phyloP scores from a whole-genome alignment of 2,113 vertebrate genomes.

The Tragelaphus strepsiceros region DNA sequence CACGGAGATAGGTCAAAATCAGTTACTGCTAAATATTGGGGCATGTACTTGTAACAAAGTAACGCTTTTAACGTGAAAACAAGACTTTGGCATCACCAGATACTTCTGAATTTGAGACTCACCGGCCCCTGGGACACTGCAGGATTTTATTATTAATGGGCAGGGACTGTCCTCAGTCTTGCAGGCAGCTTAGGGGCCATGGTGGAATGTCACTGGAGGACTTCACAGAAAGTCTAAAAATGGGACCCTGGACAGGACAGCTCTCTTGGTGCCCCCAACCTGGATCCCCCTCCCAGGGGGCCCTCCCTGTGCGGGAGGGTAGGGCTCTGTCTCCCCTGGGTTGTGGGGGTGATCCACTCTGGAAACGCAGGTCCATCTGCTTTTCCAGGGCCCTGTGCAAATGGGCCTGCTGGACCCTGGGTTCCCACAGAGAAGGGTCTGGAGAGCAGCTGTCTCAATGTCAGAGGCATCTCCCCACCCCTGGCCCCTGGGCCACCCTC shows the following conservation, averaged over 20 bases:
- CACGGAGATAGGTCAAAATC: neutral
- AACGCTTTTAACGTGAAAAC: neutral
- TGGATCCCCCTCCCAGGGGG: no score
- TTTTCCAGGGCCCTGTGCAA: neutral
- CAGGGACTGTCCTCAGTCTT: neutral
- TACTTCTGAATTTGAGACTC: neutral
- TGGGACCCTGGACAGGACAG: neutral
- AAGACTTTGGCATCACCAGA: neutral
- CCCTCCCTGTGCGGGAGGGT: no score
- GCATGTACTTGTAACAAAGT: neutral
- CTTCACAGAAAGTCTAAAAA: neutral
- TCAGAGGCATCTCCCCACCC: neutral
- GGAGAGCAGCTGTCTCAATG: neutral
- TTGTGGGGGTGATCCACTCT: neutral
- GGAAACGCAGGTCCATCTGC: neutral
- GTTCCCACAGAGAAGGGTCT: neutral
- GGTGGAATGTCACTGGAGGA: neutral
- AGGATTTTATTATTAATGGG: neutral
- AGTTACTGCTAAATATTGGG: neutral
- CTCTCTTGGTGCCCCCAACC: no score
- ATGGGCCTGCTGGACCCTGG: neutral
- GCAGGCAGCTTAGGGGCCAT: neutral
- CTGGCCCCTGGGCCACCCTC: fast-evolving
- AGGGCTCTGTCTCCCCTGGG: neutral
- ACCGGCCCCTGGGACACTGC: neutral